Conservation (phyloP, 1,140 invertebrate genomes). For the Arion vulgaris region DNA sequence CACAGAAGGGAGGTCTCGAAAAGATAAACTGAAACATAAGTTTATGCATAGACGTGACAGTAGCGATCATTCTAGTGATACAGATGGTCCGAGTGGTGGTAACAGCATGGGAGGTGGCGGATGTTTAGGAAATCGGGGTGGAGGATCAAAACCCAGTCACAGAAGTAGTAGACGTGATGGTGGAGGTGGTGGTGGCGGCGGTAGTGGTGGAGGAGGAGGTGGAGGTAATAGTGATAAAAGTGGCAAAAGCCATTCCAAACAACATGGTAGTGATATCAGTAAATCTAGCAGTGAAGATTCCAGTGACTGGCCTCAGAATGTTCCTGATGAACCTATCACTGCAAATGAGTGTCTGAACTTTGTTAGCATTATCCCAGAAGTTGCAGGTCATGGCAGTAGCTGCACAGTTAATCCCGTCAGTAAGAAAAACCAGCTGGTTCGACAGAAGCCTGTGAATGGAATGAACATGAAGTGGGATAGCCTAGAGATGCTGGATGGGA, state of each 20-base stretch:
- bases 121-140: constrained; percentile 42
- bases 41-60: constrained; percentile 69
- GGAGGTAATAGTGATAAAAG: constrained; percentile 36
- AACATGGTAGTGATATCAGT: constrained; percentile 20
- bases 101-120: constrained; percentile 52
- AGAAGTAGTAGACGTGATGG: constrained; percentile 37
- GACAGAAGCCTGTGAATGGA: constrained; percentile 40
- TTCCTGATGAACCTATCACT: background rate
- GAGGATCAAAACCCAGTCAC: constrained; percentile 18
- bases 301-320: background rate
- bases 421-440: constrained; percentile 34
- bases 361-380: background rate
- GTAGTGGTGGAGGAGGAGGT: constrained; percentile 29
- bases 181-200: constrained; percentile 32
- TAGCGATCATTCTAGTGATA: constrained; percentile 72
- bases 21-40: constrained; percentile 79
- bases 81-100: constrained; percentile 60
- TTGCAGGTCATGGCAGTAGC: constrained; percentile 26
- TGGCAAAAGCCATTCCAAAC: constrained; percentile 39
- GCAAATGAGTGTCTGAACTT: background rate
- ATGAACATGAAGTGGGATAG: background rate
- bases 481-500: constrained; percentile 35
- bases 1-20: constrained; percentile 85
- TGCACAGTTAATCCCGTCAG: background rate
- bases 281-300: constrained; percentile 16